These are phyloP conservation scores for Busseola fusca DNA, from an alignment of 2,888 invertebrate species.

Conservation along the genomic window DNA sequence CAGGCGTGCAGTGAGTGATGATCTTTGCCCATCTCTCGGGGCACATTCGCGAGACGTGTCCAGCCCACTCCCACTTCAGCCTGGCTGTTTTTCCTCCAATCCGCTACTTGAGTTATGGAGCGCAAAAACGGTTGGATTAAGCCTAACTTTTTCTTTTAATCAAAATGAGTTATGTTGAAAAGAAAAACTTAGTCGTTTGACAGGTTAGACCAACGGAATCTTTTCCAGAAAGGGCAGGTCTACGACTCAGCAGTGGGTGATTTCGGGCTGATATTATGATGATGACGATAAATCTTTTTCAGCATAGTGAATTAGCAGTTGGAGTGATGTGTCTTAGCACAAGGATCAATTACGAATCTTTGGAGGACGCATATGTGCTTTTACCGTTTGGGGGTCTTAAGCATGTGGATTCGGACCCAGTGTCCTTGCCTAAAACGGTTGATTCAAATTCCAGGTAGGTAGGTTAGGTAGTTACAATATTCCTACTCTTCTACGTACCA, in stretches of 20 bases:
- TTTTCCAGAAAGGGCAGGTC: constrained; percentile 4
- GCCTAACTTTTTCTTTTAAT: too few relatives aligned
- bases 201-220: background rate
- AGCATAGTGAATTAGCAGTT: constrained; percentile 86
- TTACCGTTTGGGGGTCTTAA: constrained; percentile 88
- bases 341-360: constrained; percentile 87
- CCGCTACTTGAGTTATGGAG: too few relatives aligned
- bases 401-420: constrained; percentile 55
- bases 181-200: background rate
- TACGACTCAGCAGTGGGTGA: too few relatives aligned
- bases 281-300: constrained; percentile 21
- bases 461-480: background rate
- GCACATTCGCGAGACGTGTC: too few relatives aligned
- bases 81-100: too few relatives aligned
- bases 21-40: too few relatives aligned
- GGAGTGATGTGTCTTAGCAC: constrained; percentile 90
- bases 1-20: too few relatives aligned
- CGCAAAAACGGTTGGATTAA: too few relatives aligned
- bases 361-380: constrained; percentile 90
- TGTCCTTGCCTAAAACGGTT: background rate
- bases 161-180: background rate
- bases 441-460: constrained; percentile 60
- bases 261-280: background rate
- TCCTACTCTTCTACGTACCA: background rate
- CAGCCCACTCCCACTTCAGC: too few relatives aligned